phyloP scores from a whole-genome alignment of 2,113 vertebrate genomes.

The Machaerirhynchus nigripectus region DNA sequence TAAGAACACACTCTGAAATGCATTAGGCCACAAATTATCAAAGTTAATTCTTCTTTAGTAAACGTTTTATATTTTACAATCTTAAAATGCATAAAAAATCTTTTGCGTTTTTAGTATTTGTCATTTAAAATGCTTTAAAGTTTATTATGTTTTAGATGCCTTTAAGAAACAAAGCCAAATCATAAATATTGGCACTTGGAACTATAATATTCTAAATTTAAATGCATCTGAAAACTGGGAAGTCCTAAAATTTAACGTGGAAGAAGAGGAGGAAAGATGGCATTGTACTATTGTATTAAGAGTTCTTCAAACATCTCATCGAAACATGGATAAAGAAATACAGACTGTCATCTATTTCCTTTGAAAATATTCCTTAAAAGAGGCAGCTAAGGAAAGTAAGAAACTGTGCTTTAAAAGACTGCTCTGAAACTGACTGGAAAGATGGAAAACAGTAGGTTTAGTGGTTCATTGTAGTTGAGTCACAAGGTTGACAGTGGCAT shows the following conservation, averaged over 20 bases:
- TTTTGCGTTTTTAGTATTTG: background rate
- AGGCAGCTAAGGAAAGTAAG: background rate
- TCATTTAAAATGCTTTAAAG: background rate
- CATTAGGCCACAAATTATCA: background rate
- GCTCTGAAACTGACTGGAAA: background rate
- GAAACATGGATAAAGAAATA: background rate
- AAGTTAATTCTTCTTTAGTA: background rate
- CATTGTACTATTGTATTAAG: background rate
- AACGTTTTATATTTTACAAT: background rate
- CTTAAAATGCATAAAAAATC: background rate
- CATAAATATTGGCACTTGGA: background rate
- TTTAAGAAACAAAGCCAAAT: background rate
- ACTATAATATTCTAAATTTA: background rate
- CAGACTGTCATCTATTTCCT: background rate
- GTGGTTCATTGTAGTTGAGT: background rate
- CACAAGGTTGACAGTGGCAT: background rate
- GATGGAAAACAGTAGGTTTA: background rate
- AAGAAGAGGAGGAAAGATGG: background rate
- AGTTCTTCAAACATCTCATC: background rate
- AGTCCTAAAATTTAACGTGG: background rate
- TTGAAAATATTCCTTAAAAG: constrained; percentile 13
- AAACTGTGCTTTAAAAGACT: background rate
- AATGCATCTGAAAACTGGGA: background rate
- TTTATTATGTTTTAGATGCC: background rate
- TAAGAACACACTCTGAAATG: background rate